These are phyloP conservation scores for Gymnarchus niloticus DNA, from an alignment of 2,113 vertebrate species.

Conservation along the genomic window DNA sequence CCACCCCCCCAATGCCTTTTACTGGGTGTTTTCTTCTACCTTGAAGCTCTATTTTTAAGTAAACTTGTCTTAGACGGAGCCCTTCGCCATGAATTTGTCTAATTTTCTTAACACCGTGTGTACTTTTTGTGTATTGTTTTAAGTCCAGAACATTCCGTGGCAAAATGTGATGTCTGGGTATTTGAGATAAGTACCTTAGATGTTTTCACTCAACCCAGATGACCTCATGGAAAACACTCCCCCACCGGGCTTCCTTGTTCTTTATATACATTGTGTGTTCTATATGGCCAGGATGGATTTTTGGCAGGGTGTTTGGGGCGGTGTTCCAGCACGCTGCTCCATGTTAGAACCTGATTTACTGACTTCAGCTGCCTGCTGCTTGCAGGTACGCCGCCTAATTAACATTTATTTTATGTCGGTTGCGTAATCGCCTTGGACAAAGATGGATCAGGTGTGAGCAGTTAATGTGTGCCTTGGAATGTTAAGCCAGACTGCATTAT, in stretches of 20 bases:
- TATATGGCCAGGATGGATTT: conserved; percentile 76
- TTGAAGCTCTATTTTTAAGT: neutral
- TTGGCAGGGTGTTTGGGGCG: conserved; percentile 72
- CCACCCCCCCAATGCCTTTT: neutral
- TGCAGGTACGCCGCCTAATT: conserved; percentile 61
- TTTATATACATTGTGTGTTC: conserved; percentile 55
- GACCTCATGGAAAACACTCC: conserved; percentile 50
- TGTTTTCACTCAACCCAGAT: conserved; percentile 52
- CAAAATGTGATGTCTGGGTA: conserved; percentile 26
- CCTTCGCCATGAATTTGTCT: neutral
- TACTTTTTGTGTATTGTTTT: neutral
- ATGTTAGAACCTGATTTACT: conserved; percentile 67
- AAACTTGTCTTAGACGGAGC: neutral
- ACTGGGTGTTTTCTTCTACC: neutral
- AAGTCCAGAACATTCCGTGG: neutral
- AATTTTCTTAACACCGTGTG: neutral
- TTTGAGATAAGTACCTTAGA: conserved; percentile 57
- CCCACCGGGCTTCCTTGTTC: neutral
- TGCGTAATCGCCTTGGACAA: conserved; percentile 30
- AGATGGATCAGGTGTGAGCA: neutral
- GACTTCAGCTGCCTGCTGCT: conserved; percentile 63
- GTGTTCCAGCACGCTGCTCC: conserved; percentile 72
- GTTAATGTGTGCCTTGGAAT: neutral
- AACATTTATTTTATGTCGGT: conserved; percentile 47
- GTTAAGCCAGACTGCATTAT: neutral